Base-by-base conservation (phyloP, 2,888 invertebrate species). In the Tinea pellionella region DNA sequence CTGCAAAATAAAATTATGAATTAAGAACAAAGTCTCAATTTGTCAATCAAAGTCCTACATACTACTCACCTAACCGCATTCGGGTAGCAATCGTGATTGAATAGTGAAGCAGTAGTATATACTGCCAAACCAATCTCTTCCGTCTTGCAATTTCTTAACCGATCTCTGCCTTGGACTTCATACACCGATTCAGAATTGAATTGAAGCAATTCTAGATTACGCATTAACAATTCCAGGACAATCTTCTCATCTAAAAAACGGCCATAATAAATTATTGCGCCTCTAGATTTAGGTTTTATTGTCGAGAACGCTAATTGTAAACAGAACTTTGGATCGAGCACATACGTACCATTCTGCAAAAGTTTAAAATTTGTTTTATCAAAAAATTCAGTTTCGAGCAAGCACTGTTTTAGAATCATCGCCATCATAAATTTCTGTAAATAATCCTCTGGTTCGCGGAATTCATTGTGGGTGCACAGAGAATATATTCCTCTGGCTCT, bases 111-210 rank as follows among this genome's bases (percentile, higher is more conserved):
- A 0, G 92, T 92, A 0, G 93, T 91, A 70, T 93, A 96, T 30
- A 95, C 83, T 0, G 91, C 94, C 1, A 94, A 91, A 0, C 92
- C 93, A 13, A 91, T 82, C 68, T 91, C 90, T 1, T 88, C 69
- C 0, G 88, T 77, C 67, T 89, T 90, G 18, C 90, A 87, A 0
- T 88, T 88, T 19, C 75, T 81, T 67, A 80, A 88, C 51, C 71
- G 70, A 61, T 89, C 71, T 0, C 86, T 87, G 0, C 89, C 78
- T 6, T 90, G 69, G 0, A 92, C 92, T 70, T 94, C 93, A 66
- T 90, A 92, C 41, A 96, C 90, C 79, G 95, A 95, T 69, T 96
- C 95, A 0, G 95, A 95, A 72, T 96, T 96, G 75, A 95, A 96
- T 72, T 95, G 95, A 12, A 95, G 77, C 59, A 94, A 86, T 75